Evolutionary conservation across 1,140 invertebrate genomes (phyloP).

Genomic region (Leptoteleia sp.): DNA sequence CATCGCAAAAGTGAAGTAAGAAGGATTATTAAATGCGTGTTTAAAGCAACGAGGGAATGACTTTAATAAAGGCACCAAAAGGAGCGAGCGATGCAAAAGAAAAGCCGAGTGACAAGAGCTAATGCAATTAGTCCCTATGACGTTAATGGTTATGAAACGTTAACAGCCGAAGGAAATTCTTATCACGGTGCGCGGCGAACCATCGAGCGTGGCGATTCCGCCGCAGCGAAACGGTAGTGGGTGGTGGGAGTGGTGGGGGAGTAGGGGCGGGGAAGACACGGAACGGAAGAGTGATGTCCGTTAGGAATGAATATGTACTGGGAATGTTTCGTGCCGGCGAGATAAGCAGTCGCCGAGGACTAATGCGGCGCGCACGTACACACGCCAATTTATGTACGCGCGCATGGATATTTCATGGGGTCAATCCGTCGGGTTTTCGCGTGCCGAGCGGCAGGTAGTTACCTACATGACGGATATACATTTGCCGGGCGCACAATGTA

Average conservation of each 20-base stretch:
- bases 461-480: constrained; percentile 72
- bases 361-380: constrained; percentile 38
- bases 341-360: constrained; percentile 58
- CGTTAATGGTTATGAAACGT: constrained; percentile 48
- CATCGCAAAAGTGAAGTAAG: too few relatives aligned
- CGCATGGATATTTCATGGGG: constrained; percentile 67
- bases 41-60: too few relatives aligned
- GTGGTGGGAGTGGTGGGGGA: too few relatives aligned
- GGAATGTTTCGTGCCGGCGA: constrained; percentile 55
- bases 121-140: constrained; percentile 38
- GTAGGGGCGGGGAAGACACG: constrained; percentile 49
- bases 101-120: constrained; percentile 18
- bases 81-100: too few relatives aligned
- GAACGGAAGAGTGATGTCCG: constrained; percentile 59
- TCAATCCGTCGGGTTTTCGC: constrained; percentile 76
- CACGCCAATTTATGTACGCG: constrained; percentile 35
- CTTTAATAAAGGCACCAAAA: too few relatives aligned
- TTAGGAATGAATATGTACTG: constrained; percentile 60
- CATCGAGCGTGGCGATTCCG: constrained; percentile 15
- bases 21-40: too few relatives aligned
- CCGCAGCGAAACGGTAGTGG: too few relatives aligned
- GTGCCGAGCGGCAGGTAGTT: constrained; percentile 69
- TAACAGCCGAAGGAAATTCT: constrained; percentile 48
- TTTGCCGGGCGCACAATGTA: constrained; percentile 72
- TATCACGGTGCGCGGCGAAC: constrained; percentile 39